Evolutionary conservation across 2,888 invertebrate genomes (phyloP).

Genomic region (Caenorhabditis plicata): DNA sequence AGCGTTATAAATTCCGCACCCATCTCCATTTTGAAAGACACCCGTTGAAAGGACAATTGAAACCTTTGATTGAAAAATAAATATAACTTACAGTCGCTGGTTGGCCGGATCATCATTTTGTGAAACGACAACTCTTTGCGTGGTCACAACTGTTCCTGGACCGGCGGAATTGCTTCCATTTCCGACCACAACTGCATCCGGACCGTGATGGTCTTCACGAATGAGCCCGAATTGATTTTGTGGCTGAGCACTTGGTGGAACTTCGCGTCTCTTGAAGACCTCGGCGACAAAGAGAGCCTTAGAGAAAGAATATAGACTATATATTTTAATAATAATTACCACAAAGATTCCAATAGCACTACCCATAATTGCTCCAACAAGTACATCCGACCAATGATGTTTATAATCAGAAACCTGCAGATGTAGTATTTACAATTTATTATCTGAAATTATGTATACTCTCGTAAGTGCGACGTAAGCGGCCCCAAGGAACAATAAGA

Average conservation of each 20-base stretch:
- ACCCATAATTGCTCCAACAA: conserved; percentile 75
- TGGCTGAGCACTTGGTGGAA: conserved; percentile 40
- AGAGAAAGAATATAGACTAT: conserved; percentile 4
- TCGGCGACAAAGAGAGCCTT: conserved; percentile 61
- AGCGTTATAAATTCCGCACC: no score
- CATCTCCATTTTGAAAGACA: no score
- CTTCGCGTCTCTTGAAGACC: conserved; percentile 62
- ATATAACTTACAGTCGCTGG: conserved; percentile 41
- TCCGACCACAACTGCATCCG: conserved; percentile 13
- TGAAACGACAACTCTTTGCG: conserved; percentile 26
- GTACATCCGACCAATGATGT: conserved; percentile 95
- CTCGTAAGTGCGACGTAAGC: conserved; percentile 41
- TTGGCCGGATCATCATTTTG: conserved; percentile 38
- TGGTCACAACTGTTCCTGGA: conserved; percentile 24
- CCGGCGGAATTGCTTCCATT: conserved; percentile 12
- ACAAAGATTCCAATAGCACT: conserved; percentile 48
- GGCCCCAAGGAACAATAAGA: conserved; percentile 73
- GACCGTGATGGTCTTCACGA: conserved; percentile 10
- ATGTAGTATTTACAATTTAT: no score
- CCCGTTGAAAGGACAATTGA: no score
- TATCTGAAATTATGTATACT: conserved; percentile 5
- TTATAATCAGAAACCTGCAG: conserved; percentile 71
- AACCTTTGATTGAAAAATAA: no score
- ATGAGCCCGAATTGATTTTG: conserved; percentile 48
- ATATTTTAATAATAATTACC: conserved; percentile 2